Conservation (phyloP, 2,888 invertebrate genomes). For the Steinernema carpocapsae region DNA sequence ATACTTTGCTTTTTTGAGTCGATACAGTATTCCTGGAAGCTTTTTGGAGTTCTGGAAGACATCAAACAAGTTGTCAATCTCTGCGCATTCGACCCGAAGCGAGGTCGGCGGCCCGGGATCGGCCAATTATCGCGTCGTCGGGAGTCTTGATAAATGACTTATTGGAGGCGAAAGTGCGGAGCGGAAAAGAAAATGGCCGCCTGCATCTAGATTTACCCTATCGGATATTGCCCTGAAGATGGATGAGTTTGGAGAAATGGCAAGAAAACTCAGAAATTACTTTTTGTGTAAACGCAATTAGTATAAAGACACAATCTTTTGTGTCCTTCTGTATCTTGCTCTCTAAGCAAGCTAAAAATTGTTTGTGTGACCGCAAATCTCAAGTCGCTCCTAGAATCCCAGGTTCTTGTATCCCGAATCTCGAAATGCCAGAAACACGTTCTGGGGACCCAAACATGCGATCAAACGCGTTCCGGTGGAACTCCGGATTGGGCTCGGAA, state of each 20-base stretch:
- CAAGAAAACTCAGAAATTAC: not conserved
- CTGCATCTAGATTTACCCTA: not conserved
- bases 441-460: too few relatives aligned
- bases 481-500: too few relatives aligned
- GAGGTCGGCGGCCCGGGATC: not conserved
- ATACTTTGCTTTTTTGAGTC: not conserved
- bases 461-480: too few relatives aligned
- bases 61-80: too few relatives aligned
- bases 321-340: too few relatives aligned
- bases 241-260: not conserved
- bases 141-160: slow-evolving; percentile 1
- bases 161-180: not conserved
- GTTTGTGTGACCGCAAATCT: too few relatives aligned
- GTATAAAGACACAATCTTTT: too few relatives aligned
- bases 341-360: too few relatives aligned
- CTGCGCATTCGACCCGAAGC: not conserved
- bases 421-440: too few relatives aligned
- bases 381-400: too few relatives aligned
- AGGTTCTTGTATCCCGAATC: too few relatives aligned
- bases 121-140: slow-evolving; percentile 15
- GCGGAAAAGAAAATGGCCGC: not conserved
- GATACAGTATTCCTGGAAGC: not conserved
- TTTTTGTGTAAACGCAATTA: too few relatives aligned
- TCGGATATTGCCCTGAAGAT: slow-evolving; percentile 13
- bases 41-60: not conserved